Base-by-base conservation (phyloP, 2,888 invertebrate species). In the Apamea sordens region DNA sequence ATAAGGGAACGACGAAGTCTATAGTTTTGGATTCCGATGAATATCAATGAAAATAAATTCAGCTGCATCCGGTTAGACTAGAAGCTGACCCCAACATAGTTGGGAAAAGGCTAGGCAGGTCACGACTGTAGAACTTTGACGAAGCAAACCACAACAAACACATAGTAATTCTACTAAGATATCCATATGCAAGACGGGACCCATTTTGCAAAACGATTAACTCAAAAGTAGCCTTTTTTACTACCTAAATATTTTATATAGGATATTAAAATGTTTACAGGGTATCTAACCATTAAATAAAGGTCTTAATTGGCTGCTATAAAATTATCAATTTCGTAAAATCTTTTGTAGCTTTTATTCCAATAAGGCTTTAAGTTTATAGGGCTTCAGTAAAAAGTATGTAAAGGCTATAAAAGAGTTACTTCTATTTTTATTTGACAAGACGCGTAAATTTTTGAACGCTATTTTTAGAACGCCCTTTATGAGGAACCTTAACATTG, bases 391-490 rank as follows among this genome's bases (percentile, higher is more conserved):
- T 79, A 76, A 76, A 67, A 70, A 50, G 15, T 56, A 41, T 32
- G 32, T 4, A 10, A 64, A 63, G 47, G 36, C 47, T n/a, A 67
- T 86, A 80, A 83, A 86, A 76, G 47, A 5, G 63, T 47, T 64
- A 47, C 50, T 77, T 75, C 15, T 68, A 47, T 67, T 71, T 77
- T 82, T 79, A 80, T 71, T 75, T 63, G 8, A 64, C 56, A 15
- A 13, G 15, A 13, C n/a, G 71, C 56, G 18, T 73, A 69, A 15
- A 47, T 78, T 69, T 81, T 68, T 3, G 5, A 28, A 65, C 1
- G 50, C 3, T 77, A 72, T 83, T 89, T 82, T 80, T 70, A 80
- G 71, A 63, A 63, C 15, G 53, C 0, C 13, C 15, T 77, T 73
- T 71, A 64, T 10, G 41, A 56, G 18, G n/a, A 4, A 70, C 0